These are phyloP conservation scores for Alectoris magna DNA, from an alignment of 2,797 vertebrate genomes.

Conservation along the genomic window DNA sequence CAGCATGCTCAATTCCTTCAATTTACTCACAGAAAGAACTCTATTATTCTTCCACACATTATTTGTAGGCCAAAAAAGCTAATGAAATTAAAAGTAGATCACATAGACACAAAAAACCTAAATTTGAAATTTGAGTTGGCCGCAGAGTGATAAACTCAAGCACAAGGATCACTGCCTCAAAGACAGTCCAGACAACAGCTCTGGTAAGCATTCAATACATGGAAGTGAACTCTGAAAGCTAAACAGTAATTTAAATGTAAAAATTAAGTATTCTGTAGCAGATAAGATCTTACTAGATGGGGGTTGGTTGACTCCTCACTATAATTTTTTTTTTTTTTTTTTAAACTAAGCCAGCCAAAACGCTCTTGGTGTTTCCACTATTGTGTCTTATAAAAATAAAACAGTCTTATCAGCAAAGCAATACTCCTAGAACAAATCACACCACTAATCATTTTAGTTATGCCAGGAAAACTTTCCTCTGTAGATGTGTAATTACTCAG, in stretches of 20 bases:
- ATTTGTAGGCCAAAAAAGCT: not conserved
- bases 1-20: not conserved
- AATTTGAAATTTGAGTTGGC: not conserved
- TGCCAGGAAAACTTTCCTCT: conserved; percentile 32
- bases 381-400: conserved; percentile 24
- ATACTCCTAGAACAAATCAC: conserved; percentile 42
- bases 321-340: not conserved
- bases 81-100: not conserved
- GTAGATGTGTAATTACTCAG: not conserved
- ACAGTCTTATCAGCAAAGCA: conserved; percentile 34
- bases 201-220: not conserved
- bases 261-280: not conserved
- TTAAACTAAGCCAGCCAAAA: conserved; percentile 31
- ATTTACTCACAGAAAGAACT: not conserved
- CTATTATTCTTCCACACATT: not conserved
- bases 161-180: not conserved
- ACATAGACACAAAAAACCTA: not conserved
- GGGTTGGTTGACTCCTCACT: not conserved
- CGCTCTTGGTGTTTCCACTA: not conserved
- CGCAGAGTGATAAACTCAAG: not conserved
- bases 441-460: not conserved
- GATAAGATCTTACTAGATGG: conserved; percentile 51
- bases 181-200: conserved; percentile 17
- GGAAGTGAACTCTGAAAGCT: conserved; percentile 15
- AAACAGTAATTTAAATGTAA: conserved; percentile 25